Evolutionary conservation across 2,797 vertebrate genomes (phyloP).

Genomic region (Lateolabrax maculatus): DNA sequence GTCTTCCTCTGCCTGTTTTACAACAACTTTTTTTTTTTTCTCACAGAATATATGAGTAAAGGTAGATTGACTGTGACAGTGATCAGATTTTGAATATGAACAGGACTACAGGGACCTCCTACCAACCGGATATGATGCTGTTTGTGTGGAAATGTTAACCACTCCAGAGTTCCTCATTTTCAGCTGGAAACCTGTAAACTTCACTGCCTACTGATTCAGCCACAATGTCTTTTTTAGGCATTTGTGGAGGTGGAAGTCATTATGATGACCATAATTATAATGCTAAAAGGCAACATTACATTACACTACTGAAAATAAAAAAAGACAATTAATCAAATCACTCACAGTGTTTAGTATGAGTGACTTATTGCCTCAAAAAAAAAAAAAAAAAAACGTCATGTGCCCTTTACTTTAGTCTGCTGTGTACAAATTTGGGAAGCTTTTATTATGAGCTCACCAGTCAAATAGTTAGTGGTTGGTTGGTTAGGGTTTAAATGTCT

Average conservation of each 20-base stretch:
- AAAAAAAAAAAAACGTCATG: background rate
- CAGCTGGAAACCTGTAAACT: slow-evolving; percentile 19
- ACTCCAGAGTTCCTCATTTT: slow-evolving; percentile 3
- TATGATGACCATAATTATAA: slow-evolving; percentile 23
- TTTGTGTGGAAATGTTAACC: slow-evolving; percentile 32
- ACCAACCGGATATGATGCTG: slow-evolving; percentile 1
- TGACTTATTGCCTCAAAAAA: background rate
- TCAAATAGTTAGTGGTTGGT: background rate
- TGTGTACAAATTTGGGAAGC: slow-evolving; percentile 6
- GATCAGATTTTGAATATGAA: background rate
- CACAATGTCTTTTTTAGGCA: slow-evolving; percentile 39
- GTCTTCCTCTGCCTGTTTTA: slow-evolving; percentile 16
- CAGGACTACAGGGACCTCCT: background rate
- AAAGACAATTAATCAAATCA: background rate
- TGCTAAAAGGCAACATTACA: background rate
- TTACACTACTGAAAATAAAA: slow-evolving; percentile 4
- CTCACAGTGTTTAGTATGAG: slow-evolving; percentile 5
- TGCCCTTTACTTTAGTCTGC: background rate
- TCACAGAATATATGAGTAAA: background rate
- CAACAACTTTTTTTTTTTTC: background rate
- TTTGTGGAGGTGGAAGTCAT: slow-evolving; percentile 32
- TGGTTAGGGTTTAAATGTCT: background rate
- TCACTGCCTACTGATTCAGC: slow-evolving; percentile 28
- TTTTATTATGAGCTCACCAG: background rate
- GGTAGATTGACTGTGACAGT: background rate